A percentile compares a stretch with the other conserved stretches of the same genome.
Evolutionary conservation across 2,888 invertebrate genomes (phyloP).

Genomic region (Terebella lapidaria): DNA sequence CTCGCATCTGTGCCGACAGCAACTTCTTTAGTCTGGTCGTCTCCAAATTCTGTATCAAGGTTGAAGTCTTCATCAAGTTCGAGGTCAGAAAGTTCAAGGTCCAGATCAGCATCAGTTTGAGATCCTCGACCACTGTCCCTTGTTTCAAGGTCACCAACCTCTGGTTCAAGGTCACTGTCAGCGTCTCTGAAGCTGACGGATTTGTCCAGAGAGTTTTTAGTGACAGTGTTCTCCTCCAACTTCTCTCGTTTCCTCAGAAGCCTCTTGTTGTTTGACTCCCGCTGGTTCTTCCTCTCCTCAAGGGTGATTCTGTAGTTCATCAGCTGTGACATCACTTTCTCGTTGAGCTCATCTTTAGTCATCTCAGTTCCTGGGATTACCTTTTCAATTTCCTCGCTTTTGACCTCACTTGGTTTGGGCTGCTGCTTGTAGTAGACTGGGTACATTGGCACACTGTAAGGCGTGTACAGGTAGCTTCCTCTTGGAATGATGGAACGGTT

Average conservation of each 20-base stretch:
- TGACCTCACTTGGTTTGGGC: conserved; percentile 17
- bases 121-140: conserved; percentile 26
- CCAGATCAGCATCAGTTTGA: conserved; percentile 17
- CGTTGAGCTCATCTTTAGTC: conserved; percentile 40
- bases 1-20: conserved; percentile 7
- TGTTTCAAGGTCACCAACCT: conserved; percentile 19
- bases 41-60: conserved; percentile 3
- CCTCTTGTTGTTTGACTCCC: conserved; percentile 26
- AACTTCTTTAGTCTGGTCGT: conserved; percentile 5
- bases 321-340: conserved; percentile 38
- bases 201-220: conserved; percentile 10
- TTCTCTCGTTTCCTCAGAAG: conserved; percentile 28
- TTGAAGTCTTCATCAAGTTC: conserved; percentile 10
- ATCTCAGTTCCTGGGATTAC: conserved; percentile 41
- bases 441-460: conserved; percentile 21
- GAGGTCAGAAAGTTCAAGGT: conserved; percentile 14
- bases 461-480: too few relatives aligned
- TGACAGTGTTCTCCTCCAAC: conserved; percentile 26
- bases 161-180: conserved; percentile 10
- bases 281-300: conserved; percentile 17
- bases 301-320: conserved; percentile 17
- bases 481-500: not conserved
- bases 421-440: conserved; percentile 14
- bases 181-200: conserved; percentile 14
- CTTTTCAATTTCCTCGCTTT: conserved; percentile 28